Evolutionary conservation across 35 echinoderm and acorn worm genomes (phyloP), one percentile per base, ranked within the genome.

Genomic region (Stichopus chloronotus): DNA sequence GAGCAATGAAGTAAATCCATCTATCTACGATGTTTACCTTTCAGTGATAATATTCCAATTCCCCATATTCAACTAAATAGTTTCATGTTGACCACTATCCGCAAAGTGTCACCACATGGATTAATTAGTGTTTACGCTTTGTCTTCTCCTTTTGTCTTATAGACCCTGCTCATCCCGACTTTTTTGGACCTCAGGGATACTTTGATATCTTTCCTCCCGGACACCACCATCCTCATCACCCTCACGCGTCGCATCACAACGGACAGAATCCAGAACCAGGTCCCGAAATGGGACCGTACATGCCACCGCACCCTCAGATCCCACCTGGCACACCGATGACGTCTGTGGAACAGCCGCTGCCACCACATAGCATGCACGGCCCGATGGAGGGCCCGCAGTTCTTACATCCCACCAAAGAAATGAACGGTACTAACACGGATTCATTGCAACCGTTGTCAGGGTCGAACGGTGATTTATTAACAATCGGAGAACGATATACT

Each of bases 121-220:
- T 43, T 43, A 43, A 43, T 43, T 43, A 43, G 30, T 43, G 30
- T 43, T 43, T 43, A 43, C 30, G 30, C 30, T 43, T 43, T 74
- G 17, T 17, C 68, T 17, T 17, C 68, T 74, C 69, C 19, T 74
- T 74, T 52, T 92, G 57, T 92, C 53, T 55, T 86, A 5, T 87
- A 97, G 96, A 97, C 79, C 94, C 90, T 20, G 81, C 92, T 25
- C 96, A 95, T 14, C 78, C 86, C 5, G 96, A 98, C 53, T 98
- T 95, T 74, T 98, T 96, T 65, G 95, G 95, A 77, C 90, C 94
- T 77, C 94, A 94, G 20, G 96, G 94, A 57, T 98, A 96, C 21
- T 98, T 94, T 59, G 96, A 98, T 60, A 94, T 95, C 52, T 98
- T 96, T 55, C 94, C 90, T 24, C 96, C 96, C 5, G 96, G 96